phyloP scores from a whole-genome alignment of 2,797 vertebrate species.

The Pampus argenteus region DNA sequence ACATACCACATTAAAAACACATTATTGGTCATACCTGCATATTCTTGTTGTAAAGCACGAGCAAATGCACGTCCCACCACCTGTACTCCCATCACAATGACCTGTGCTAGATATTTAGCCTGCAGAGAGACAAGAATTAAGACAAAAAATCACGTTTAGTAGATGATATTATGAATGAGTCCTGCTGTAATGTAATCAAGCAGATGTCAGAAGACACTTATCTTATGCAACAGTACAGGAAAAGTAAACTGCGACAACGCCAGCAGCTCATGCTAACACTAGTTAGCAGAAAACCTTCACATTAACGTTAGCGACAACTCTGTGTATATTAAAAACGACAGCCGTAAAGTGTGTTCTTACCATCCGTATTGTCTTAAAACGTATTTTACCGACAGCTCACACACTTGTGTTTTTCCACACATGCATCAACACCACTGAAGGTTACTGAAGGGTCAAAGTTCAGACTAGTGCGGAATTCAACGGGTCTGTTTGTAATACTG shows the following conservation, averaged over 20 bases:
- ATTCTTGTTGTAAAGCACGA: conserved; percentile 92
- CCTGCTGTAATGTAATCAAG: too few species aligned
- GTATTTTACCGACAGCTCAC: neutral
- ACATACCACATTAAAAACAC: neutral
- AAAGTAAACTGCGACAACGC: neutral
- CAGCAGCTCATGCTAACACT: neutral
- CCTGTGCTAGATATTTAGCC: conserved; percentile 96
- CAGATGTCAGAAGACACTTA: neutral
- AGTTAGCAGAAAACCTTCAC: neutral
- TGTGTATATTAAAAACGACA: neutral
- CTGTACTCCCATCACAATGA: conserved; percentile 94
- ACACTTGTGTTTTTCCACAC: conserved; percentile 48
- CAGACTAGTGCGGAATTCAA: conserved; percentile 13
- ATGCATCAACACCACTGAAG: conserved; percentile 65
- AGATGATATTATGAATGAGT: too few species aligned
- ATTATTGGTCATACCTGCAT: conserved; percentile 86
- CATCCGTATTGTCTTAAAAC: conserved; percentile 38
- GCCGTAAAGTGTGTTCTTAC: conserved; percentile 44
- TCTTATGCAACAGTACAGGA: neutral
- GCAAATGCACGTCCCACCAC: conserved; percentile 96
- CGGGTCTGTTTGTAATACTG: neutral
- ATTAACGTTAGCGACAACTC: too few species aligned
- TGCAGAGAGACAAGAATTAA: conserved; percentile 58
- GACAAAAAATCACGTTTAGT: neutral
- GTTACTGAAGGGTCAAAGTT: conserved; percentile 75